These are phyloP conservation scores for Plagodis pulveraria DNA, from an alignment of 2,888 invertebrate species.

Conservation along the genomic window DNA sequence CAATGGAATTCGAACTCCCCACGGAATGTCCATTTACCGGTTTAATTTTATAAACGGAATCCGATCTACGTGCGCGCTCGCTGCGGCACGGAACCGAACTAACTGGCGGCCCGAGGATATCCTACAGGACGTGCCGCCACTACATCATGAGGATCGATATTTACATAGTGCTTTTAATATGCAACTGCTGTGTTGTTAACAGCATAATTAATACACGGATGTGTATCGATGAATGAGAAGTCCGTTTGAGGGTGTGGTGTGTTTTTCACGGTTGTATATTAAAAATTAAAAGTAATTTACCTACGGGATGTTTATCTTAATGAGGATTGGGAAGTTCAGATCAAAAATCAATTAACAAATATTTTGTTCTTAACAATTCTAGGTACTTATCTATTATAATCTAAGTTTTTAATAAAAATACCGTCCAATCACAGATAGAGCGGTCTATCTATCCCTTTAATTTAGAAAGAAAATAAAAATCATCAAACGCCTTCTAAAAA, in stretches of 20 bases:
- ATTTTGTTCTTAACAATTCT: too few relatives aligned
- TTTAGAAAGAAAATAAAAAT: too few relatives aligned
- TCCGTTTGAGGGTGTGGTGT: constrained; percentile 6
- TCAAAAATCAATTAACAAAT: too few relatives aligned
- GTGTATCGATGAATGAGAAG: constrained; percentile 34
- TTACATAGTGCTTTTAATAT: constrained; percentile 81
- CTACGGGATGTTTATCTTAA: too few relatives aligned
- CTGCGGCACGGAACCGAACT: constrained; percentile 76
- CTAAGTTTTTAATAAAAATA: too few relatives aligned
- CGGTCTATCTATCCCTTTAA: too few relatives aligned
- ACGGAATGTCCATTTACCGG: constrained; percentile 50
- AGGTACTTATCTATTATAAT: too few relatives aligned
- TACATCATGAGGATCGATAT: constrained; percentile 80
- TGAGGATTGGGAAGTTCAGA: too few relatives aligned
- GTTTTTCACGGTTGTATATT: constrained; percentile 19
- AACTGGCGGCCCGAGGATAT: constrained; percentile 69
- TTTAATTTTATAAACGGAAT: constrained; percentile 61
- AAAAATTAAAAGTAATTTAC: not conserved
- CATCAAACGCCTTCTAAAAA: too few relatives aligned
- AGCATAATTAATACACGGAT: constrained; percentile 46
- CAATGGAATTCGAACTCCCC: constrained; percentile 40
- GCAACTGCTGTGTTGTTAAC: constrained; percentile 57
- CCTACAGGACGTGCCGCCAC: constrained; percentile 77
- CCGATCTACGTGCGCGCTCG: constrained; percentile 67
- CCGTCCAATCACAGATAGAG: too few relatives aligned